Percentiles rank a stretch among this genome's conserved stretches.
Conservation (phyloP, 2,797 vertebrate species). For the Microctenopoma lineatum region DNA sequence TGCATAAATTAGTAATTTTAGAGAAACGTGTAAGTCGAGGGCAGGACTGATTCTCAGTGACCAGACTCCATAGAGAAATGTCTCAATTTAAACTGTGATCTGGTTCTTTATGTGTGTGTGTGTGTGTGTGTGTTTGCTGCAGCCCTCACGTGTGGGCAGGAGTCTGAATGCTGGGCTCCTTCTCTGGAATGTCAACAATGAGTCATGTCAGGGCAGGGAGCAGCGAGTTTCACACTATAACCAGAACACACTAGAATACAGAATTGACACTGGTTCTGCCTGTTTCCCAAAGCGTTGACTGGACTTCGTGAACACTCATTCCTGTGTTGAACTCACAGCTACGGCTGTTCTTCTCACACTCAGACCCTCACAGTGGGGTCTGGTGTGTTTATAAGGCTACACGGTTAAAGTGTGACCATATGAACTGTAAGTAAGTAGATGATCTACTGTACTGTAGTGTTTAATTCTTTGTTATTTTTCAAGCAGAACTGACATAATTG, state of each 20-base stretch:
- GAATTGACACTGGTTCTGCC: conserved; percentile 8
- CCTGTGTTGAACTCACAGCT: no score
- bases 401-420: no score
- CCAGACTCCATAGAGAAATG: no score
- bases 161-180: conserved; percentile 19
- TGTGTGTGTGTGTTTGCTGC: conserved; percentile 11
- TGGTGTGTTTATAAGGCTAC: no score
- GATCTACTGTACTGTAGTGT: no score
- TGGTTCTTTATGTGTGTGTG: not conserved
- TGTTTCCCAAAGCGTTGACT: conserved; percentile 1
- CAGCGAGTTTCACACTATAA: not conserved
- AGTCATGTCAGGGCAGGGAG: conserved; percentile 4
- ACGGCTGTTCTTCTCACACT: not conserved
- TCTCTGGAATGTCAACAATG: conserved; percentile 61
- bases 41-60: no score
- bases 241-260: not conserved
- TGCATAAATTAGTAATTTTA: no score
- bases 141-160: conserved; percentile 21
- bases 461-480: no score
- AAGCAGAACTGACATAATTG: no score
- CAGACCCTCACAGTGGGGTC: not conserved
- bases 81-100: no score
- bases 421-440: not conserved
- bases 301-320: not conserved
- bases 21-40: no score